Base-by-base conservation (phyloP, 2,888 invertebrate genomes). In the Drosophila vallismaia region DNA sequence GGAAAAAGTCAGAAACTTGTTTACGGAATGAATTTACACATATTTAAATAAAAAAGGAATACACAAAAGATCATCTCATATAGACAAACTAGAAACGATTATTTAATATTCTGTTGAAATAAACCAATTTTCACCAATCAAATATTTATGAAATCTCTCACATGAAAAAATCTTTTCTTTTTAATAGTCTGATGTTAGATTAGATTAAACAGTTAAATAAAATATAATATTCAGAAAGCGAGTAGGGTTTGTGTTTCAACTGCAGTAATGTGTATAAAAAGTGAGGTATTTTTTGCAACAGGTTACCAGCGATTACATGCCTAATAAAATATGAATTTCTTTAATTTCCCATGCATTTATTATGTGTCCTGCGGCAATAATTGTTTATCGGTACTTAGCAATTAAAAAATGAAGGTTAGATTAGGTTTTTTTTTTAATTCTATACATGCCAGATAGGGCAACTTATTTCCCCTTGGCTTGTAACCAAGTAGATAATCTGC, bases 401-500 rank as follows among this genome's bases (percentile, higher is more conserved):
- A 6, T 24, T 10, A 10, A 44, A 19, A 24, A 44, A 44, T 10
- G 2, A 10, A 19, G 24, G 5, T 14, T 19, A 6, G 28, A 28
- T 28, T 3, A 28, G 28, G 6, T 5, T 5, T 28, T 28, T 4
- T 4, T 28, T 28, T 3, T 1, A 4, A 4, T 28, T 6, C 28
- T 7, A 1, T 19, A 28, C 14, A 5, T 10, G 8, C 28, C 36
- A 54, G 7, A 14, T 36, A 54, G 7, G 28, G 29, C n/a, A 42
- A 26, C 29, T 19, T 14, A 38, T 46, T 46, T 66, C 38, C 63
- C 6, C 49, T 62, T 24, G 26, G 62, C 10, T 28, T 1, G 63
- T 8, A 50, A 12, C 51, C 29, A 38, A 26, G 26, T 8, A 29
- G 42, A 53, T 49, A 71, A 69, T 50, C 60, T 33, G 4, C 14